Percentiles rank a stretch among this genome's conserved stretches.
phyloP scores from a whole-genome alignment of 2,888 invertebrate species.

The Hemicrepidius hirtus region DNA sequence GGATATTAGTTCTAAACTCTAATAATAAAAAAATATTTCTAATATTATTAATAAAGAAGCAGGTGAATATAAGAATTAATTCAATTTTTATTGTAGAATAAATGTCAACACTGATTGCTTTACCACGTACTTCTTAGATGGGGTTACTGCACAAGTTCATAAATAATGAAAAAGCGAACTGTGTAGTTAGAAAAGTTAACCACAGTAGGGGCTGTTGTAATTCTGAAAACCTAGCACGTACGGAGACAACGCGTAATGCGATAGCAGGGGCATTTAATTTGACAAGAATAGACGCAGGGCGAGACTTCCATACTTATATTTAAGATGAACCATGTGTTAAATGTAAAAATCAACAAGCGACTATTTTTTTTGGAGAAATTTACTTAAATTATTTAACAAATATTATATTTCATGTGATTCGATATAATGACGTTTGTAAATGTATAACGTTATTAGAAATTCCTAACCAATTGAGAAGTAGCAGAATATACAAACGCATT shows the following conservation, averaged over 20 bases:
- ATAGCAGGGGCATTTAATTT: conserved; percentile 31
- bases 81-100: neutral
- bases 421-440: neutral
- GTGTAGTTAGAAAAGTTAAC: conserved; percentile 29
- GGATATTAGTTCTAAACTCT: no score
- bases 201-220: conserved; percentile 18
- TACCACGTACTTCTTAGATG: conserved; percentile 18
- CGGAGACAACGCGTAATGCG: conserved; percentile 29
- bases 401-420: no score
- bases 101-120: conserved; percentile 1
- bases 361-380: neutral
- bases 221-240: conserved; percentile 29
- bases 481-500: conserved; percentile 9
- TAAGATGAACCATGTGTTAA: conserved; percentile 7
- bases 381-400: no score
- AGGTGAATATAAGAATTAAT: conserved; percentile 6
- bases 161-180: conserved; percentile 30
- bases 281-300: conserved; percentile 26
- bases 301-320: conserved; percentile 29
- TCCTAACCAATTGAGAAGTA: neutral
- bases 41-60: no score
- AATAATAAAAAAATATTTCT: no score
- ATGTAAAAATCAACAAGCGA: no score
- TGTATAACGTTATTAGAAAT: neutral
- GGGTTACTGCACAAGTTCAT: conserved; percentile 9